These are phyloP conservation scores for Eufriesea mexicana DNA, from an alignment of 1,140 invertebrate genomes.

Conservation along the genomic window DNA sequence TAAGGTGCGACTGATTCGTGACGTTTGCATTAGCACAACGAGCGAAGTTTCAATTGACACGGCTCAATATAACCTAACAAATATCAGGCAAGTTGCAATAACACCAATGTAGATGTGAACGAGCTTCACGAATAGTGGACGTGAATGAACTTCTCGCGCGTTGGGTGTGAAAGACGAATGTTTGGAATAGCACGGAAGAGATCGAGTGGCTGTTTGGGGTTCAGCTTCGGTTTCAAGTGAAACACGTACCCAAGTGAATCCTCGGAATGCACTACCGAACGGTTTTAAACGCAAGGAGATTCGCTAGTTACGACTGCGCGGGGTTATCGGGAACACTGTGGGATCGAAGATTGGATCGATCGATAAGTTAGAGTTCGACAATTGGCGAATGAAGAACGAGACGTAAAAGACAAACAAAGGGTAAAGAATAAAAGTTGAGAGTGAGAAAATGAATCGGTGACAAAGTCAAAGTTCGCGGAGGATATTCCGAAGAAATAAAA, in stretches of 20 bases:
- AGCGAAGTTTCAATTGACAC: background rate
- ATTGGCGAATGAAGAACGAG: too few species aligned
- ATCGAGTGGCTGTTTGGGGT: conserved; percentile 24
- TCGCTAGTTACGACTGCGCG: too few species aligned
- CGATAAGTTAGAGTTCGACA: background rate
- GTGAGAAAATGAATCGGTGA: background rate
- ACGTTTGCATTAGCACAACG: background rate
- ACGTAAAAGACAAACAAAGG: too few species aligned
- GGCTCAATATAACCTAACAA: background rate
- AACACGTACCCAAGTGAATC: background rate
- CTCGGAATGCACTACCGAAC: background rate
- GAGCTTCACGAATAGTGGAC: conserved; percentile 8
- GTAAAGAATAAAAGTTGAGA: background rate
- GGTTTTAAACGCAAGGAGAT: background rate
- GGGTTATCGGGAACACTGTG: background rate
- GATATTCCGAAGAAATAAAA: background rate
- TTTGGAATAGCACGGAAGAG: background rate
- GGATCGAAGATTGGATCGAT: background rate
- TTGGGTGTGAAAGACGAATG: conserved; percentile 22
- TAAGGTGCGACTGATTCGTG: background rate
- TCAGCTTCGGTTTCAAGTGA: background rate
- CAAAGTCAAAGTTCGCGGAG: background rate
- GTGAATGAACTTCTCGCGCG: conserved; percentile 17
- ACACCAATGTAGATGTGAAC: background rate
- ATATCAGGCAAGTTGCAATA: conserved; percentile 5